Percentiles rank a stretch among this genome's conserved stretches.
These are phyloP conservation scores for Eupithecia subfuscata DNA, from an alignment of 2,888 invertebrate species.

Conservation along the genomic window DNA sequence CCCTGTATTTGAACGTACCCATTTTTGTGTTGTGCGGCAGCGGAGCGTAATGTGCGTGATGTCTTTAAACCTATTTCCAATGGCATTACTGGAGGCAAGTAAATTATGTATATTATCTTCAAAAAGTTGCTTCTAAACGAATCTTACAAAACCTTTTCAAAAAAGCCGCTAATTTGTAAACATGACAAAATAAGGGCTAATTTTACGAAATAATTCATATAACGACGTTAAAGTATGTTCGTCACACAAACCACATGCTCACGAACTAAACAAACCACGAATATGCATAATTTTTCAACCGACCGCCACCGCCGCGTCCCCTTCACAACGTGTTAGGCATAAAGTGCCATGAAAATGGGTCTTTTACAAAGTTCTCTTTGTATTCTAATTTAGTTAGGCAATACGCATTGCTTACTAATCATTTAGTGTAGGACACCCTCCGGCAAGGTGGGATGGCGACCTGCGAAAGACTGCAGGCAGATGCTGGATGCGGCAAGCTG, in stretches of 20 bases:
- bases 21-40: not conserved
- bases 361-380: conserved; percentile 35
- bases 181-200: not conserved
- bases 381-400: conserved; percentile 35
- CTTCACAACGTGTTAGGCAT: conserved; percentile 21
- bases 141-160: not conserved
- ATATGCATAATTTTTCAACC: conserved; percentile 21
- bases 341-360: conserved; percentile 23
- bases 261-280: conserved; percentile 8
- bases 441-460: too few relatives aligned
- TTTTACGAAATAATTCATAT: conserved; percentile 2
- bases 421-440: too few relatives aligned
- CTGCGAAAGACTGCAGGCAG: too few relatives aligned
- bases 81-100: too few relatives aligned
- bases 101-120: not conserved
- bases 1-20: too few relatives aligned
- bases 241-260: conserved; percentile 11
- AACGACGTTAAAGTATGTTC: conserved; percentile 8
- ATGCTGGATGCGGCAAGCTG: too few relatives aligned
- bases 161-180: not conserved
- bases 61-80: too few relatives aligned
- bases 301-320: not conserved
- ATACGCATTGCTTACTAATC: not conserved
- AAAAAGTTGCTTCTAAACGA: not conserved
- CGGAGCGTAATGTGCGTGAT: not conserved